Conservation (phyloP, 2,888 invertebrate species). For the Zelleria hepariella region DNA sequence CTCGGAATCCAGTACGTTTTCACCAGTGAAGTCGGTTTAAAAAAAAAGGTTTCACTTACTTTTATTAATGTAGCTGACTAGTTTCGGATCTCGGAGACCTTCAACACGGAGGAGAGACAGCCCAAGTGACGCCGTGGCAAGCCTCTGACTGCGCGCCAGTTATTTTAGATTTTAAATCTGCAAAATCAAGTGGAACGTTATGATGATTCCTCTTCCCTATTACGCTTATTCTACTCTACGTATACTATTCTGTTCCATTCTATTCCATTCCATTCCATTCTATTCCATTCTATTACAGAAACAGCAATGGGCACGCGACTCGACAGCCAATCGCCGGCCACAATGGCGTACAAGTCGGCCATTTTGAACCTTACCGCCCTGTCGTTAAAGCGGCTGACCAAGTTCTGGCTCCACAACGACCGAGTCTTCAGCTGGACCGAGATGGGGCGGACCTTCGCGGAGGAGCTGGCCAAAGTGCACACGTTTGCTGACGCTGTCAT, state of each 20-base stretch:
- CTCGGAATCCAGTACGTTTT: too few relatives aligned
- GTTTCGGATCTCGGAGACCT: too few relatives aligned
- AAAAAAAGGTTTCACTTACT: too few relatives aligned
- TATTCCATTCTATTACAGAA: constrained; percentile 55
- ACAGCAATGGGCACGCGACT: constrained; percentile 76
- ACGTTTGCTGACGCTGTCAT: constrained; percentile 71
- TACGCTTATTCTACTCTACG: neutral
- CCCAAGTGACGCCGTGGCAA: too few relatives aligned
- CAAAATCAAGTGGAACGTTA: too few relatives aligned
- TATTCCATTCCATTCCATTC: too few relatives aligned
- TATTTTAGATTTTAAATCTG: too few relatives aligned
- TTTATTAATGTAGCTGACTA: neutral
- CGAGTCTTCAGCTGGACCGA: constrained; percentile 57
- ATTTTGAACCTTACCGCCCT: constrained; percentile 48
- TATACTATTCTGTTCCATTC: too few relatives aligned
- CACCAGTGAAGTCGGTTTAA: too few relatives aligned
- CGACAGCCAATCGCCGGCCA: constrained; percentile 37
- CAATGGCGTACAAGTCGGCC: constrained; percentile 62
- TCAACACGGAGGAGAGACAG: too few relatives aligned
- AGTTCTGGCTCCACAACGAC: constrained; percentile 72
- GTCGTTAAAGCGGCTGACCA: constrained; percentile 33
- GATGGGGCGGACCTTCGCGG: constrained; percentile 57
- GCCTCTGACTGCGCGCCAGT: too few relatives aligned
- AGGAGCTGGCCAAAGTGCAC: constrained; percentile 58
- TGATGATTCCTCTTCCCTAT: too few relatives aligned